Percentiles rank a stretch among this genome's conserved stretches.
phyloP scores from a whole-genome alignment of 1,140 invertebrate species.

The Augochlora pura region DNA sequence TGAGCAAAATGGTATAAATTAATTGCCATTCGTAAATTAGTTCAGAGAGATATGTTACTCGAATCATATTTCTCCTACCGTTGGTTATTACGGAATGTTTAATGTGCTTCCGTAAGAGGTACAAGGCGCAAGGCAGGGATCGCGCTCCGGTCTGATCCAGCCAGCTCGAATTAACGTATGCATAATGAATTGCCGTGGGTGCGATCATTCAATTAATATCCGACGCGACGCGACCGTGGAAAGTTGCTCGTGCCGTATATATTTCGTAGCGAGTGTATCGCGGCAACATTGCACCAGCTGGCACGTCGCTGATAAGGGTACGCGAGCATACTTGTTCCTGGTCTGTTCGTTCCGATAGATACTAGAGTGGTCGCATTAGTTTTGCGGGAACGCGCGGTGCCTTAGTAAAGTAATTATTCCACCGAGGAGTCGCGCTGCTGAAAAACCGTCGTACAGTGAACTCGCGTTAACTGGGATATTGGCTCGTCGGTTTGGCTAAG shows the following conservation, averaged over 20 bases:
- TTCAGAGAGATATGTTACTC: too few species aligned
- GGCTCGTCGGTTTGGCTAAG: too few species aligned
- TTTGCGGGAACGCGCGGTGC: background rate
- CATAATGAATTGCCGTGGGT: conserved; percentile 63
- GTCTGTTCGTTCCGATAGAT: background rate
- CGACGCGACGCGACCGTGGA: conserved; percentile 38
- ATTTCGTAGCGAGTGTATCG: background rate
- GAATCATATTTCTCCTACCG: too few species aligned
- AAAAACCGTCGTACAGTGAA: too few species aligned
- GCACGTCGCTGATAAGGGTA: conserved; percentile 15
- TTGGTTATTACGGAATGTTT: conserved; percentile 56
- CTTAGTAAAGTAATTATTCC: background rate
- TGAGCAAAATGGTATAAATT: too few species aligned
- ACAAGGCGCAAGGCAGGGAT: background rate
- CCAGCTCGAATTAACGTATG: conserved; percentile 49
- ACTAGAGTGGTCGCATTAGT: background rate
- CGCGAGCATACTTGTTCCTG: background rate
- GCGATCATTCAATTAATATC: conserved; percentile 70
- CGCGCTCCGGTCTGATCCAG: background rate
- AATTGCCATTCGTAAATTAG: too few species aligned
- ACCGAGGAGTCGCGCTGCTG: too few species aligned
- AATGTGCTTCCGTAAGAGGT: conserved; percentile 53
- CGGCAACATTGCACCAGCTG: background rate
- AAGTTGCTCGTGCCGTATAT: conserved; percentile 32
- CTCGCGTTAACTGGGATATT: too few species aligned